Evolutionary conservation across 2,797 vertebrate species (phyloP), one percentile per base, ranked within the genome.

Genomic region (Phataginus tetradactyla): DNA sequence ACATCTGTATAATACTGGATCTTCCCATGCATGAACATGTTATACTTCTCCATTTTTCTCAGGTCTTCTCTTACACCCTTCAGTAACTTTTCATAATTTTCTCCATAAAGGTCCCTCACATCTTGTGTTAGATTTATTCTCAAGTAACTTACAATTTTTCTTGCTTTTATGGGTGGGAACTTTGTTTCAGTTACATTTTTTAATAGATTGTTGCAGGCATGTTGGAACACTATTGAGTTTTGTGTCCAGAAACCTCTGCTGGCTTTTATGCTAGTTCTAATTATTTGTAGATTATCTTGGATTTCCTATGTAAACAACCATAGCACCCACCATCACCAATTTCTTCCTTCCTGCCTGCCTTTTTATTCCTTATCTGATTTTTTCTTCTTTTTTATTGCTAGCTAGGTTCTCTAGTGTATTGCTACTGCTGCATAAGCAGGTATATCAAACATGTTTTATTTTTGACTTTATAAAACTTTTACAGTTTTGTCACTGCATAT

Each of bases 31-130:
- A 32, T 91, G 96, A 91, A 89, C 78, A 3, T 14, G 59, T 59
- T 69, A 75, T 97, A 88, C 92, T 92, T 96, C 96, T 96, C 92
- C 77, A 92, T 96, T 80, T 95, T 66, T 81, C 49, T n/a, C 13
- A 59, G 34, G 57, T 71, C 90, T 87, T 83, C 79, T 88, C 86
- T 86, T 74, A 66, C 0, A 5, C 83, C 78, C 74, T 96, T 92
- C 88, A 21, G 94, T 91, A 93, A 97, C 96, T 96, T 96, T 90
- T 96, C 78, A 94, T 92, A 77, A 97, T 98, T 97, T 93, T 91
- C 77, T 91, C 81, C 59, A 71, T 91, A 98, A 98, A 98, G 97
- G 95, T 98, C 96, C 97, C 59, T 53, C 72, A 37, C 63, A 75
- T 97, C 72, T 95, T 92, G 85, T 64, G 59, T 27, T 89, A 92